A percentile compares a stretch with the other conserved stretches of the same genome.
phyloP scores from a whole-genome alignment of 2,113 vertebrate genomes.

The Petrocephalus zakoni region DNA sequence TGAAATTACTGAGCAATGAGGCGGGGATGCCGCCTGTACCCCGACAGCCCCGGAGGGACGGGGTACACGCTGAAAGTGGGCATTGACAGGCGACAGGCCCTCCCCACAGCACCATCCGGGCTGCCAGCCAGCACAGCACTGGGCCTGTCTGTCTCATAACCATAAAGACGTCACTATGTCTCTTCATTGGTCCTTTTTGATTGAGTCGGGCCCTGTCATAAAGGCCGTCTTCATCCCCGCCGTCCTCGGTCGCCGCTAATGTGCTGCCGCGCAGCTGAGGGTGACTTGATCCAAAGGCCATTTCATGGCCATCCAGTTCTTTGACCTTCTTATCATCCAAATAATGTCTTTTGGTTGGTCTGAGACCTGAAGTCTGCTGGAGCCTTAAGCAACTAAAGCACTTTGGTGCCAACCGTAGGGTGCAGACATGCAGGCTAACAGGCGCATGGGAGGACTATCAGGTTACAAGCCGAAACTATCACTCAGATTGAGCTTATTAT shows the following conservation, averaged over 20 bases:
- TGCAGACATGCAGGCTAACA: not conserved
- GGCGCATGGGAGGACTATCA: not conserved
- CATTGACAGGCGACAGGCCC: not conserved
- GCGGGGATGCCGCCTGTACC: not conserved
- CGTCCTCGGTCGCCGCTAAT: not conserved
- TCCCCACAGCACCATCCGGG: not conserved
- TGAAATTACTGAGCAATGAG: not conserved
- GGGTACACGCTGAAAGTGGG: not conserved
- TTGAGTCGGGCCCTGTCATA: not conserved
- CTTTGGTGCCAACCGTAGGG: not conserved
- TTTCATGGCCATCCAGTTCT: not conserved
- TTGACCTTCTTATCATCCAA: not conserved
- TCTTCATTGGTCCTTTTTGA: not conserved
- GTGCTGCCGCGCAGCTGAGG: not conserved
- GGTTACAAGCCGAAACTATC: not conserved
- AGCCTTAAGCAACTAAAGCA: not conserved
- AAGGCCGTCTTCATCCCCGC: not conserved
- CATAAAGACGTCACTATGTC: slow-evolving; percentile 16
- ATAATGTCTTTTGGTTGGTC: not conserved
- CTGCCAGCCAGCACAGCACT: not conserved
- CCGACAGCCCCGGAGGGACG: not conserved
- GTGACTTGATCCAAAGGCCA: not conserved
- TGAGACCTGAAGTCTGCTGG: not conserved
- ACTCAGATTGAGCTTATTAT: too few species aligned
- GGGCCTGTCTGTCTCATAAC: slow-evolving; percentile 15